Conservation (phyloP, 2,113 vertebrate genomes). For the Poeciliopsis retropinna region DNA sequence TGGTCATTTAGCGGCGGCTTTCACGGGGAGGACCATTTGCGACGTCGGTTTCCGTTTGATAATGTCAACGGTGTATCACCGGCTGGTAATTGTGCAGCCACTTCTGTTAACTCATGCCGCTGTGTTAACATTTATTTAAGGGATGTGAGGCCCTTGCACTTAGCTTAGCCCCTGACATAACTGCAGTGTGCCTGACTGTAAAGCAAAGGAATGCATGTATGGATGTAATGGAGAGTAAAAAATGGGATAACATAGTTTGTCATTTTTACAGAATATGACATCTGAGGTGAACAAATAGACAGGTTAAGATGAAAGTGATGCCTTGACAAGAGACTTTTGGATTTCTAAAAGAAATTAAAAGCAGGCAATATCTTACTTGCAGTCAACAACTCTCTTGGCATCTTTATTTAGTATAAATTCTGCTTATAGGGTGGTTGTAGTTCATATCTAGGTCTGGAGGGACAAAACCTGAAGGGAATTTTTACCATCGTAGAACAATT, state of each 20-base stretch:
- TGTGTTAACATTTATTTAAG: conserved; percentile 75
- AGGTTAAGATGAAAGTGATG: conserved; percentile 19
- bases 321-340: conserved; percentile 1
- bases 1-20: conserved; percentile 59
- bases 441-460: too few species aligned
- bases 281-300: neutral
- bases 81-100: conserved; percentile 65
- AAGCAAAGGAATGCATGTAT: conserved; percentile 22
- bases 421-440: neutral
- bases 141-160: conserved; percentile 54
- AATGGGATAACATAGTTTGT: conserved; percentile 12
- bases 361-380: neutral
- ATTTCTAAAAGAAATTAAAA: neutral
- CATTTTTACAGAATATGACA: conserved; percentile 5
- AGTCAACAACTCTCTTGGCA: neutral
- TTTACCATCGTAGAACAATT: too few species aligned
- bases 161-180: conserved; percentile 49
- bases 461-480: too few species aligned
- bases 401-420: neutral
- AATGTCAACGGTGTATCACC: conserved; percentile 69
- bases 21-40: conserved; percentile 54
- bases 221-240: conserved; percentile 30
- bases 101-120: conserved; percentile 69
- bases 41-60: conserved; percentile 68
- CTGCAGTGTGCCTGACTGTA: conserved; percentile 30